A percentile compares a stretch with the other conserved stretches of the same genome.
Conservation (phyloP, 2,888 invertebrate species). For the Esperia sulphurella region DNA sequence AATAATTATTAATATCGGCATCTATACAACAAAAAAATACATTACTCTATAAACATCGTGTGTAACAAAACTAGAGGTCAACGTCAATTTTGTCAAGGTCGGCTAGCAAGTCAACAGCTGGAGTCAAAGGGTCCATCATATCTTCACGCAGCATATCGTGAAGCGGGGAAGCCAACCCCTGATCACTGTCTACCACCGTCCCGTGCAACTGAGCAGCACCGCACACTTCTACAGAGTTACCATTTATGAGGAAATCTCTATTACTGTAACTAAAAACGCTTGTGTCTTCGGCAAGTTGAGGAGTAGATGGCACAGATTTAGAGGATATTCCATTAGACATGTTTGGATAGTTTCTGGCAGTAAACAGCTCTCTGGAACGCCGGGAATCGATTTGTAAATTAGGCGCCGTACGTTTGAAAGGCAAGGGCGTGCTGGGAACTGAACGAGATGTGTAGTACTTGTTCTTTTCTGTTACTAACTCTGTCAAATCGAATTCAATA, state of each 20-base stretch:
- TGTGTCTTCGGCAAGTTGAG: constrained; percentile 76
- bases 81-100: constrained; percentile 73
- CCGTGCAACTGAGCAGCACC: constrained; percentile 43
- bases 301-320: constrained; percentile 87
- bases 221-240: constrained; percentile 76
- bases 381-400: constrained; percentile 61
- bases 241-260: constrained; percentile 81
- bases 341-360: constrained; percentile 45
- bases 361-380: constrained; percentile 55
- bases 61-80: constrained; percentile 60
- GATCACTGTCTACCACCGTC: constrained; percentile 47
- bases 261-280: constrained; percentile 80
- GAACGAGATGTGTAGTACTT: constrained; percentile 81
- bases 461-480: constrained; percentile 55
- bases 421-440: constrained; percentile 84
- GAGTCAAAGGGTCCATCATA: constrained; percentile 59
- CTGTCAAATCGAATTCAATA: constrained; percentile 66
- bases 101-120: constrained; percentile 57
- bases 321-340: constrained; percentile 78
- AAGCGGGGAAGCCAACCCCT: constrained; percentile 53
- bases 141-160: constrained; percentile 68
- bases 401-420: constrained; percentile 63
- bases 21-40: constrained; percentile 53
- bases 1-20: constrained; percentile 51
- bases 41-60: no score